A percentile compares a stretch with the other conserved stretches of the same genome.
These are phyloP conservation scores for Diachrysia chrysitis DNA, from an alignment of 2,888 invertebrate genomes.

Conservation along the genomic window DNA sequence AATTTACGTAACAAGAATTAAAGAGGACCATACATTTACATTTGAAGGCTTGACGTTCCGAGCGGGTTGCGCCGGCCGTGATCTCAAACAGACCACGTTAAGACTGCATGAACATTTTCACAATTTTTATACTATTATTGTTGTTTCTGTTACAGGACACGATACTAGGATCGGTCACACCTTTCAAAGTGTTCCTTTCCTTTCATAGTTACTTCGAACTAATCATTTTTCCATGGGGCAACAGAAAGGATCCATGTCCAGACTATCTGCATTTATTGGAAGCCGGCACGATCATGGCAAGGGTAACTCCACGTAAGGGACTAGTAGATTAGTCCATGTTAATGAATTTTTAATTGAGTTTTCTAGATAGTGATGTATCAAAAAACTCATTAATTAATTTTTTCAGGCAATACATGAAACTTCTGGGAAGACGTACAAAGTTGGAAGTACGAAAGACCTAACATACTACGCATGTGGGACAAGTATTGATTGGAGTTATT, in stretches of 20 bases:
- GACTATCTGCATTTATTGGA: constrained; percentile 80
- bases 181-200: constrained; percentile 83
- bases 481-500: constrained; percentile 85
- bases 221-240: constrained; percentile 85
- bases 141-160: constrained; percentile 72
- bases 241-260: constrained; percentile 78
- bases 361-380: background rate
- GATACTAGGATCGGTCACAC: constrained; percentile 74
- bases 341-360: background rate
- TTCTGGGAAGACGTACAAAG: constrained; percentile 80
- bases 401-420: constrained; percentile 81
- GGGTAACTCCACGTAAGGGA: constrained; percentile 75
- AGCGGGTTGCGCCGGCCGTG: too few relatives aligned
- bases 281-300: constrained; percentile 80
- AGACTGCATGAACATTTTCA: too few relatives aligned
- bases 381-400: constrained; percentile 7
- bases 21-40: too few relatives aligned
- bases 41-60: too few relatives aligned
- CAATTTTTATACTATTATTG: too few relatives aligned
- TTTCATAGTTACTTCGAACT: constrained; percentile 85
- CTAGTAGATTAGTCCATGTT: constrained; percentile 40
- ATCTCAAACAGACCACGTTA: too few relatives aligned
- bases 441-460: constrained; percentile 82
- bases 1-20: too few relatives aligned
- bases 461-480: constrained; percentile 84